A percentile compares a stretch with the other conserved stretches of the same genome.
Conservation (phyloP, 2,113 vertebrate genomes). For the Malurus alboscapulatus region DNA sequence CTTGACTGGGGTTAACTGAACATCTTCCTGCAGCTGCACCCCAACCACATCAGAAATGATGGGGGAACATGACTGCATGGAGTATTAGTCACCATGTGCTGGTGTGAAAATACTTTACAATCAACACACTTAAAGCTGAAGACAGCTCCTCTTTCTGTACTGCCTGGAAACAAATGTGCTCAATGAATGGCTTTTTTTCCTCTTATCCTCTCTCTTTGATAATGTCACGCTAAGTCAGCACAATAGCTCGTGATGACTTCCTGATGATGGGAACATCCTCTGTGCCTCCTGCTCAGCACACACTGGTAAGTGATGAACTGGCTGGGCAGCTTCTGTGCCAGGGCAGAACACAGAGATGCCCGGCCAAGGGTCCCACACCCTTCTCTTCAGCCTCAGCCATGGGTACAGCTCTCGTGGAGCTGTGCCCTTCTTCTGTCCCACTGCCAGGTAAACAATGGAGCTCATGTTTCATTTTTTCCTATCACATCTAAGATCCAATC, state of each 20-base stretch:
- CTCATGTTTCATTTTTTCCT: background rate
- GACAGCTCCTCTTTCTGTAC: slow-evolving; percentile 26
- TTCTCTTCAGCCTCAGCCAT: background rate
- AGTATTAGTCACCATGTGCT: slow-evolving; percentile 3
- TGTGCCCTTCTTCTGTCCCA: background rate
- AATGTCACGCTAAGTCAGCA: slow-evolving; percentile 15
- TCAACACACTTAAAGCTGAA: slow-evolving; percentile 2
- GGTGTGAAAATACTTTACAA: slow-evolving; percentile 45
- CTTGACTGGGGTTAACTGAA: background rate
- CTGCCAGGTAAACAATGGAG: background rate
- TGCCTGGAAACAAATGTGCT: slow-evolving; percentile 34
- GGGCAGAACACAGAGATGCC: background rate
- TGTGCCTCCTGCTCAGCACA: background rate
- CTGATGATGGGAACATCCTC: slow-evolving; percentile 26
- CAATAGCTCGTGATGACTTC: background rate
- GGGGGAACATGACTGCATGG: slow-evolving; percentile 15
- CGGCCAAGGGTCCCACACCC: background rate
- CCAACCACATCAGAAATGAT: background rate
- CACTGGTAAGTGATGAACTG: background rate
- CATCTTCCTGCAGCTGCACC: slow-evolving; percentile 32
- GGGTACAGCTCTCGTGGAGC: background rate
- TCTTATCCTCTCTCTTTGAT: background rate
- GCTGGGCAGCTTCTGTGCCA: background rate
- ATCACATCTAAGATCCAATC: background rate
- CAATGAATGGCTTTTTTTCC: background rate